These are phyloP conservation scores for Papilio gigon DNA, from an alignment of 2,888 invertebrate genomes.

Conservation along the genomic window DNA sequence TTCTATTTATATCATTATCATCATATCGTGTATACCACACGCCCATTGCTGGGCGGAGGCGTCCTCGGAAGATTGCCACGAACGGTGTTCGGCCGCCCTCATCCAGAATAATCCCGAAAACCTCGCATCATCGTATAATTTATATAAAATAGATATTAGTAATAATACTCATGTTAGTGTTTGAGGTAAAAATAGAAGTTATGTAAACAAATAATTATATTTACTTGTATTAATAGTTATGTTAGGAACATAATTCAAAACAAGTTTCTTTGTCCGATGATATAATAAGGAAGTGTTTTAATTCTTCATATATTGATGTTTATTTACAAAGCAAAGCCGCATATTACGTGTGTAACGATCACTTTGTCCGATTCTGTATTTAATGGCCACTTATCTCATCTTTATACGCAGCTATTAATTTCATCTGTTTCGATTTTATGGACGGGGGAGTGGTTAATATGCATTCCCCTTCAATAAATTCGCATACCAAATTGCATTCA, in stretches of 20 bases:
- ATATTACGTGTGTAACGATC: constrained; percentile 25
- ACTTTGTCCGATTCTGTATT: constrained; percentile 42
- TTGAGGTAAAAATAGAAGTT: too few species aligned
- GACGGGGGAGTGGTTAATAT: constrained; percentile 23
- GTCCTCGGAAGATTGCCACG: too few species aligned
- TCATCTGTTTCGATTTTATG: constrained; percentile 41
- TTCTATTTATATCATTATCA: too few species aligned
- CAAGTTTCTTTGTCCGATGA: neutral
- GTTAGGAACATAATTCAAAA: neutral
- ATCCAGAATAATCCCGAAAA: too few species aligned
- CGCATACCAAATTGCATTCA: constrained; percentile 25
- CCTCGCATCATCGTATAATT: too few species aligned
- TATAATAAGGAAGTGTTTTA: constrained; percentile 4
- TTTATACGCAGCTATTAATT: constrained; percentile 39
- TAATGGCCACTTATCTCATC: constrained; percentile 44
- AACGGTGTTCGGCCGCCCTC: too few species aligned
- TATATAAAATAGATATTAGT: too few species aligned
- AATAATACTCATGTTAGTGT: too few species aligned
- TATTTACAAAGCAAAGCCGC: constrained; percentile 4
- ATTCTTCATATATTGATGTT: neutral
- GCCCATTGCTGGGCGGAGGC: too few species aligned
- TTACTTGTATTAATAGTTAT: neutral
- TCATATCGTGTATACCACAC: too few species aligned
- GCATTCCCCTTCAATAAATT: constrained; percentile 30
- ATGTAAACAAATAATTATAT: neutral